phyloP scores from a whole-genome alignment of 2,797 vertebrate species.

The Anguilla pacifica region DNA sequence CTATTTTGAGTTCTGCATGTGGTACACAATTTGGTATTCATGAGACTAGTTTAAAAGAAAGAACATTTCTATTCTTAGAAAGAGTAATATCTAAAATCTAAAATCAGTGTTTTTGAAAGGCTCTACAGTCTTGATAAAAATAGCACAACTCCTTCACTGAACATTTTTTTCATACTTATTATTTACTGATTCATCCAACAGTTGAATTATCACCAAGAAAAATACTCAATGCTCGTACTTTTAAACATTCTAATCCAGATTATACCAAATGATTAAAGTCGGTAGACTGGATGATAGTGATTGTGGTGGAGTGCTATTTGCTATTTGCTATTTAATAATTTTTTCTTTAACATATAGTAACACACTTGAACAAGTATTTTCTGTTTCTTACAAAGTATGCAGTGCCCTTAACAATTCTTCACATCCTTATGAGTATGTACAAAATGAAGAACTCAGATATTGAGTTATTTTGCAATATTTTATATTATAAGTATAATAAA shows the following conservation, averaged over 20 bases:
- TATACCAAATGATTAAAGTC: not conserved
- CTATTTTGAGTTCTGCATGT: not conserved
- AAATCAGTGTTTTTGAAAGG: not conserved
- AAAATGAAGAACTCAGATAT: too few species aligned
- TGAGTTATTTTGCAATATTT: too few species aligned
- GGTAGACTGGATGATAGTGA: not conserved
- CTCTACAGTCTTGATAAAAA: not conserved
- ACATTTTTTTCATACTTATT: not conserved
- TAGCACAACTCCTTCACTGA: not conserved
- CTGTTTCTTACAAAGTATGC: not conserved
- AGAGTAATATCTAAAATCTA: not conserved
- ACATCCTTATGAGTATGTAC: too few species aligned
- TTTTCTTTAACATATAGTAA: not conserved
- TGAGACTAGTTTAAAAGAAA: not conserved
- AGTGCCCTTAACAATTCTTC: too few species aligned
- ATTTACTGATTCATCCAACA: not conserved
- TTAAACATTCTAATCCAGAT: not conserved
- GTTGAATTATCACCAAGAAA: not conserved
- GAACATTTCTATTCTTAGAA: not conserved
- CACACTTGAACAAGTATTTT: not conserved
- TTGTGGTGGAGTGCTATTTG: not conserved
- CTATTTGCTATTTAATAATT: too few species aligned
- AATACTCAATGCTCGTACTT: not conserved
- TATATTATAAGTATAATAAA: too few species aligned
- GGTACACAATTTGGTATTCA: not conserved